Evolutionary conservation across 2,113 vertebrate genomes (phyloP).

Genomic region (Mohoua ochrocephala): DNA sequence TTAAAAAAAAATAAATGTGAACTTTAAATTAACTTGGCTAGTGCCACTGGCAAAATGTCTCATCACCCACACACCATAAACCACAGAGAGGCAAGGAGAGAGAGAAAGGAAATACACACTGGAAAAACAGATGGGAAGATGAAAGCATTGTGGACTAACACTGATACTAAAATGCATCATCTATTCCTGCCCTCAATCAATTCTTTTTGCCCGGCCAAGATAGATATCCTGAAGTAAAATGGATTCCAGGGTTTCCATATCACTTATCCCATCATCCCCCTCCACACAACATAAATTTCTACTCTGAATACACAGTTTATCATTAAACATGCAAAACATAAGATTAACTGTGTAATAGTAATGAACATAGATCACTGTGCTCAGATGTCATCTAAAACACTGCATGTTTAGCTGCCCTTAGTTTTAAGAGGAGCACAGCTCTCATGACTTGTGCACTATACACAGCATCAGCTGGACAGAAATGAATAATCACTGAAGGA

Average conservation of each 20-base stretch:
- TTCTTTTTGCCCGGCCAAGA: neutral
- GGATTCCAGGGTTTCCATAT: neutral
- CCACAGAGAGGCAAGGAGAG: neutral
- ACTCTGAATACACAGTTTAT: neutral
- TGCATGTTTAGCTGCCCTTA: neutral
- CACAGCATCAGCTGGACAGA: neutral
- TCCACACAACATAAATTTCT: neutral
- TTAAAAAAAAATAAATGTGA: neutral
- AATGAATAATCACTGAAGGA: neutral
- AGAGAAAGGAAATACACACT: neutral
- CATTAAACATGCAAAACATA: neutral
- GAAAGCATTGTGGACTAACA: slow-evolving; percentile 24
- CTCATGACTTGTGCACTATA: neutral
- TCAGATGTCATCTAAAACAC: neutral
- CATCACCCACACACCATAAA: neutral
- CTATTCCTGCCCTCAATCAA: neutral
- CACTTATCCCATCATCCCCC: neutral
- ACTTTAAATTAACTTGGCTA: slow-evolving; percentile 40
- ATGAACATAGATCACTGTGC: neutral
- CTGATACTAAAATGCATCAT: neutral
- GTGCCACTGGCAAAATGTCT: slow-evolving; percentile 22
- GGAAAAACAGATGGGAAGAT: slow-evolving; percentile 34
- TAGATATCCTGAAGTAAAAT: neutral
- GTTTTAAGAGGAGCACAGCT: neutral
- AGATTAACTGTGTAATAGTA: neutral